These are phyloP conservation scores for Limnephilus auricula DNA, from an alignment of 2,888 invertebrate species.

Conservation along the genomic window DNA sequence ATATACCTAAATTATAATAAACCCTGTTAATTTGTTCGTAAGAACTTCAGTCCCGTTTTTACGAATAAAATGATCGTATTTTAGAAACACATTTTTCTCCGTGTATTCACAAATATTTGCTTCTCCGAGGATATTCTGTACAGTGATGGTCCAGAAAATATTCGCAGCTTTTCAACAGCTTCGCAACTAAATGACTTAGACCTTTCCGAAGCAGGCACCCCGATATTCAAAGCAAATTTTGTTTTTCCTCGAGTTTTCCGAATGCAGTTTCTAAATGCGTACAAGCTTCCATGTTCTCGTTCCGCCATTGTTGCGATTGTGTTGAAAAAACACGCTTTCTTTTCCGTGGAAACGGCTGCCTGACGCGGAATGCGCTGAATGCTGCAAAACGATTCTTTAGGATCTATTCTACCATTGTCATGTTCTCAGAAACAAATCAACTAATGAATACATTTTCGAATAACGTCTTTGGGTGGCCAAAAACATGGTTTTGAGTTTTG, in stretches of 20 bases:
- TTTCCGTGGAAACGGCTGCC: slow-evolving; percentile 36
- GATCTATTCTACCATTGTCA: neutral
- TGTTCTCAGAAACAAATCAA: neutral
- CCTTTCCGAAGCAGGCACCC: neutral
- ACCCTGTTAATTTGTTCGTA: too few relatives aligned
- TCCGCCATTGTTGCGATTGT: slow-evolving; percentile 59
- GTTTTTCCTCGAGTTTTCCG: slow-evolving; percentile 45
- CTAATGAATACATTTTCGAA: neutral
- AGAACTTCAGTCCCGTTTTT: too few relatives aligned
- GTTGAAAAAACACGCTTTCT: slow-evolving; percentile 60
- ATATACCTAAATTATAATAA: too few relatives aligned
- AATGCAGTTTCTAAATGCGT: slow-evolving; percentile 58
- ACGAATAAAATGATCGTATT: too few relatives aligned
- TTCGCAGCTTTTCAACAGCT: neutral
- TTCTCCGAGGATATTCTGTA: neutral
- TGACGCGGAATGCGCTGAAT: slow-evolving; percentile 6
- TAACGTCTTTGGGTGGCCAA: neutral
- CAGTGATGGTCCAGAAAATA: neutral
- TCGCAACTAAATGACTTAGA: neutral
- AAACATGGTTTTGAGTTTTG: neutral
- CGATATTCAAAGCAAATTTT: slow-evolving; percentile 11
- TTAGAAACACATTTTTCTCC: too few relatives aligned
- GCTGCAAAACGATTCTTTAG: neutral
- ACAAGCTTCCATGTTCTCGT: slow-evolving; percentile 47
- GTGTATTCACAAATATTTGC: neutral